Evolutionary conservation across 2,797 vertebrate species (phyloP).

Genomic region (Borostomias antarcticus): DNA sequence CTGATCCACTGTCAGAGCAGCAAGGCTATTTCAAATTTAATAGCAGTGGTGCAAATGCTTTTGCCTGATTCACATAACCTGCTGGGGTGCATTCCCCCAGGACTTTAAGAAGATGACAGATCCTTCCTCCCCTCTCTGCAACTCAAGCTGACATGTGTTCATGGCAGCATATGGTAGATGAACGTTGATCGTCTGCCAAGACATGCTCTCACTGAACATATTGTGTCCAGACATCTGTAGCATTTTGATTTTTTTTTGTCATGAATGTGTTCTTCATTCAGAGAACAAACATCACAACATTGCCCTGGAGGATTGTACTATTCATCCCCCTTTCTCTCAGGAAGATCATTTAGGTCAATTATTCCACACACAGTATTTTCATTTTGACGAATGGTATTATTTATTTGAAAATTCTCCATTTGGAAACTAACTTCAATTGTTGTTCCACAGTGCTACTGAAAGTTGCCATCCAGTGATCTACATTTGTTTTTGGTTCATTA

Average conservation of each 20-base stretch:
- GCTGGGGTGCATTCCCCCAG: conserved; percentile 46
- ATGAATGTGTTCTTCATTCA: conserved; percentile 48
- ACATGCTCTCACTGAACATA: conserved; percentile 71
- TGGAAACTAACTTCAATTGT: not conserved
- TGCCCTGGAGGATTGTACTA: conserved; percentile 42
- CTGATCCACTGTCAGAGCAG: not conserved
- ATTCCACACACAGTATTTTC: conserved; percentile 8
- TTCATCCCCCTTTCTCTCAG: conserved; percentile 8
- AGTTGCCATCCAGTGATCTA: too few species aligned
- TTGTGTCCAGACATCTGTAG: conserved; percentile 75
- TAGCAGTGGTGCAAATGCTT: conserved; percentile 36
- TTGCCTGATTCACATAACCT: conserved; percentile 44
- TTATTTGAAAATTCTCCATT: not conserved
- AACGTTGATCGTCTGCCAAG: conserved; percentile 80
- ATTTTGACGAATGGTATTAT: not conserved
- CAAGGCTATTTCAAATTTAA: conserved; percentile 4
- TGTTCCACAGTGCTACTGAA: not conserved
- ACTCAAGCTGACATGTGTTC: conserved; percentile 80
- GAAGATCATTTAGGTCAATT: conserved; percentile 37
- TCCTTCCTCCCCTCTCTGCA: conserved; percentile 43
- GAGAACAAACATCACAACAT: conserved; percentile 52
- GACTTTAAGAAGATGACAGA: conserved; percentile 49
- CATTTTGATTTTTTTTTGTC: conserved; percentile 62
- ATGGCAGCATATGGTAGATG: conserved; percentile 90
- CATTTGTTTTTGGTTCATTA: not conserved